Conservation (phyloP, 1,140 invertebrate species). For the Caenorhabditis elegans region DNA sequence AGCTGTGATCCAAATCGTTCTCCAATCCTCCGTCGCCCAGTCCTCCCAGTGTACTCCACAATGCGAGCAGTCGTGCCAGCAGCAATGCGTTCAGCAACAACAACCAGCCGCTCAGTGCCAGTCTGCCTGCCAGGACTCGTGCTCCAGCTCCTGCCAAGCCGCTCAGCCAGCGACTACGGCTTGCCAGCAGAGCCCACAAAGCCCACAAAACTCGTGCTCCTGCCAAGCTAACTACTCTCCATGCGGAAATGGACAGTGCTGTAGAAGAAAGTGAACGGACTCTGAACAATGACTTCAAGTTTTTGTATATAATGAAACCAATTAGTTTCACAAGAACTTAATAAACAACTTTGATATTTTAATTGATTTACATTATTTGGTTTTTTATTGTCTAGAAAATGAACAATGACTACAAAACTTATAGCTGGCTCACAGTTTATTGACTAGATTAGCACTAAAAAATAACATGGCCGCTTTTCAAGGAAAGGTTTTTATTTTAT, state of each 20-base stretch:
- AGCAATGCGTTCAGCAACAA: conserved; percentile 13
- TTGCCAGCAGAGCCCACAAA: background rate
- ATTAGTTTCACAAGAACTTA: background rate
- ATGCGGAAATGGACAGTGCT: conserved; percentile 23
- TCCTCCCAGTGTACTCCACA: background rate
- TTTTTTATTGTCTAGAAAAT: too few relatives aligned
- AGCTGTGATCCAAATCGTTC: conserved; percentile 25
- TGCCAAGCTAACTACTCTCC: conserved; percentile 20
- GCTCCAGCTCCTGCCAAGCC: conserved; percentile 8
- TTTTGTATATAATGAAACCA: conserved; percentile 23
- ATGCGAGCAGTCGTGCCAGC: conserved; percentile 15
- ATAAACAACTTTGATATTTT: background rate
- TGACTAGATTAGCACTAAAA: too few relatives aligned
- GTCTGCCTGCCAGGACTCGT: background rate
- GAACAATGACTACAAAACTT: too few relatives aligned
- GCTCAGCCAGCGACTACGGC: background rate
- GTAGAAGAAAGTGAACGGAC: conserved; percentile 7
- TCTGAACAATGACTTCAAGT: background rate
- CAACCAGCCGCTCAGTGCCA: background rate
- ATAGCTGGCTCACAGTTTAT: too few relatives aligned
- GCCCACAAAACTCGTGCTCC: conserved; percentile 2
- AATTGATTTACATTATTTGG: too few relatives aligned
- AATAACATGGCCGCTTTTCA: too few relatives aligned
- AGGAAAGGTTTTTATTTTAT: too few relatives aligned
- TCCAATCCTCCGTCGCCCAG: background rate